Evolutionary conservation across 2,797 vertebrate species (phyloP), one percentile per base, ranked within the genome.

Genomic region (Pipistrellus pygmaeus): DNA sequence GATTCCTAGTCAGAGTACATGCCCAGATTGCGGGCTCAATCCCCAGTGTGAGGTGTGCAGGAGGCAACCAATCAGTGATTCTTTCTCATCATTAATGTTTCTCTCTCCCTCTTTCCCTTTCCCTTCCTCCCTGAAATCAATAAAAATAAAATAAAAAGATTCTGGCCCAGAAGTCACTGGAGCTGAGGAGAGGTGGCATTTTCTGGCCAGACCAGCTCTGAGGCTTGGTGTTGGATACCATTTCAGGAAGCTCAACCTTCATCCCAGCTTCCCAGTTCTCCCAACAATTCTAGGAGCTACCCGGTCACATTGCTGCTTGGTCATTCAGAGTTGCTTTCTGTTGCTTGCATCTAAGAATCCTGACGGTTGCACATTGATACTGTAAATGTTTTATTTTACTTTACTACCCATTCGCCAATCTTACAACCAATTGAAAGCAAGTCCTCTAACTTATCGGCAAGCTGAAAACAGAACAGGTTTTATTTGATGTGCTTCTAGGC

Each of bases 171-270:
- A 85, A 76, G 20, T 64, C n/a, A 75, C 0, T 1, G 81, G 84
- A 73, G 38, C 66, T 93, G 83, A 35, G 35, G 3, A 84, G 18
- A 73, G 25, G 62, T 41, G 23, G 46, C 13, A 5, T 57, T 92
- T 94, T 88, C 95, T 93, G 0, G 6, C 85, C 90, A 93, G 71
- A 86, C 83, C 66, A 88, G 93, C 93, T 96, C 75, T 57, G 64
- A 82, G 30, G 77, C 85, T 23, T 91, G 69, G 51, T 41, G 12
- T 35, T 60, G 82, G 51, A 4, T 46, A 51, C 51, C 71, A 23
- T 60, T 85, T 80, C 53, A 73, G 85, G 32, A 64, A 84, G 60
- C 46, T 72, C 38, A 27, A 20, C 17, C 57, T 62, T 95, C 32
- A 69, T n/a, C 38, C 1, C 12, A 64, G 84, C 20, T 27, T 64